A percentile compares a stretch with the other conserved stretches of the same genome.
Evolutionary conservation across 1,140 invertebrate genomes (phyloP).

Genomic region (Zaprionus lachaisei): DNA sequence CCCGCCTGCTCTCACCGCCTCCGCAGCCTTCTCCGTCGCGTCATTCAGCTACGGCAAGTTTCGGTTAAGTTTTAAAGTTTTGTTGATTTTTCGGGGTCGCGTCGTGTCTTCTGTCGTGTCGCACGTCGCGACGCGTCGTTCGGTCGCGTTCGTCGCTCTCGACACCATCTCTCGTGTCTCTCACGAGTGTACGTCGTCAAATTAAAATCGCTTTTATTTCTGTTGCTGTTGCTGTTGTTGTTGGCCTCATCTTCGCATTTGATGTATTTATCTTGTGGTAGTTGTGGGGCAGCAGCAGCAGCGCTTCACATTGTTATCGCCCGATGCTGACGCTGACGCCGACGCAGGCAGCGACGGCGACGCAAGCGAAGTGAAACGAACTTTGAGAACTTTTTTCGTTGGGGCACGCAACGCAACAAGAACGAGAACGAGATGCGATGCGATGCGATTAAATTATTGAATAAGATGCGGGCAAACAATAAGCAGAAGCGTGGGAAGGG

Average conservation of each 20-base stretch:
- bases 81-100: conserved; percentile 28
- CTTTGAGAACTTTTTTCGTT: conserved; percentile 55
- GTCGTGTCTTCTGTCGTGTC: conserved; percentile 19
- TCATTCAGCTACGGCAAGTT: conserved; percentile 22
- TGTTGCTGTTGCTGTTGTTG: conserved; percentile 3
- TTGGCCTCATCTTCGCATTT: conserved; percentile 26
- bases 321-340: conserved; percentile 22
- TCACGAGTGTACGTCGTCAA: conserved; percentile 41
- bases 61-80: conserved; percentile 29
- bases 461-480: conserved; percentile 44
- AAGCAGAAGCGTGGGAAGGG: not conserved
- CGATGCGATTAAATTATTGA: conserved; percentile 48
- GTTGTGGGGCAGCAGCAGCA: conserved; percentile 6
- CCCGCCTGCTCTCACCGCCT: no score
- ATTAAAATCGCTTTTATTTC: conserved; percentile 52
- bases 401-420: conserved; percentile 31
- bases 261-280: conserved; percentile 45
- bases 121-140: not conserved
- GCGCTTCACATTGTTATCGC: conserved; percentile 64
- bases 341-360: not conserved
- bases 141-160: not conserved
- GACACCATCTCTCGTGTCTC: conserved; percentile 35
- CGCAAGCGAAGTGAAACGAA: conserved; percentile 59
- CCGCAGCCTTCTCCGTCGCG: not conserved
- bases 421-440: not conserved